A percentile compares a stretch with the other conserved stretches of the same genome.
These are phyloP conservation scores for Austrolebias charrua DNA, from an alignment of 2,797 vertebrate species.

Conservation along the genomic window DNA sequence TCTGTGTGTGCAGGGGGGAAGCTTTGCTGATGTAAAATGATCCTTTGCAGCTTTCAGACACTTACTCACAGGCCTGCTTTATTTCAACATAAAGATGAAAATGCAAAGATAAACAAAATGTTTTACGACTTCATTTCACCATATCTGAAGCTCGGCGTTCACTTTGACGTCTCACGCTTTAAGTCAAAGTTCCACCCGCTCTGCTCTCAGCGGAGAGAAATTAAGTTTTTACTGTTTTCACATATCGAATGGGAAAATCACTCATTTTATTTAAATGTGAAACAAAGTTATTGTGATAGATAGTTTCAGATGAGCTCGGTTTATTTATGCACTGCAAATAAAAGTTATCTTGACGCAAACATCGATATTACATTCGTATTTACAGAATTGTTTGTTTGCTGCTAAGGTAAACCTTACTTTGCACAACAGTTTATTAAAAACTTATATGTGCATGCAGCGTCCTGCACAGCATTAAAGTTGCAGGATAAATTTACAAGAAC, in stretches of 20 bases:
- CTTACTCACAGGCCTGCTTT: conserved; percentile 54
- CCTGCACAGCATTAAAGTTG: no score
- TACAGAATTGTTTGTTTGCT: no score
- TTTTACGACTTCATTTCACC: conserved; percentile 50
- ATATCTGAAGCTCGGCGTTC: conserved; percentile 14
- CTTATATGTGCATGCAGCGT: no score
- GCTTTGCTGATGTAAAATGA: conserved; percentile 76
- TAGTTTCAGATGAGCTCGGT: neutral
- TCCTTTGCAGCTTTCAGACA: conserved; percentile 69
- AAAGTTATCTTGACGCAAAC: no score
- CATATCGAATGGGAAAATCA: neutral
- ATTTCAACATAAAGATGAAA: conserved; percentile 58
- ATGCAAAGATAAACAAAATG: conserved; percentile 53
- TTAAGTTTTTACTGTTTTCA: neutral
- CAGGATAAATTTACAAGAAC: no score
- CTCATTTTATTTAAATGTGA: neutral
- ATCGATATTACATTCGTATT: no score
- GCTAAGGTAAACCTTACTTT: no score
- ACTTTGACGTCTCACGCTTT: neutral
- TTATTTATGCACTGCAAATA: neutral
- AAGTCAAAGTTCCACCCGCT: neutral
- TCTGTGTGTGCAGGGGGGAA: conserved; percentile 53
- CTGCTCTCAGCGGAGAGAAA: neutral
- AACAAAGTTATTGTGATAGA: neutral
- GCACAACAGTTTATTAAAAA: no score